Conservation (phyloP, 2,888 invertebrate genomes). For the Oxycera nigricornis region DNA sequence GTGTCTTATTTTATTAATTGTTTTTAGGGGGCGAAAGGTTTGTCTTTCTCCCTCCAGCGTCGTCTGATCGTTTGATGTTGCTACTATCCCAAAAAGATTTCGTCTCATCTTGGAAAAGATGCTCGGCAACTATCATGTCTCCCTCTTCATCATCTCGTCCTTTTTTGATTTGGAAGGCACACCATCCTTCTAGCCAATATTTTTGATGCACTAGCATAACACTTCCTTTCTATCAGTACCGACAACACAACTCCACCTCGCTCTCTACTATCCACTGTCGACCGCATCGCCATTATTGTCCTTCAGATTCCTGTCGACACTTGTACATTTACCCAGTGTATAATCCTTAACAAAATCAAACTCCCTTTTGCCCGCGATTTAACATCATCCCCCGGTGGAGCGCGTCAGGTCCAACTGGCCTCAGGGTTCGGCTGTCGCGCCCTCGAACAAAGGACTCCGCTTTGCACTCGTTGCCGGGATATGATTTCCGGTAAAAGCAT, state of each 20-base stretch:
- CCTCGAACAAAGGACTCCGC: conserved; percentile 36
- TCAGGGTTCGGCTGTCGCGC: conserved; percentile 24
- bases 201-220: conserved; percentile 31
- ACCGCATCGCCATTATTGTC: conserved; percentile 38
- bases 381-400: background rate
- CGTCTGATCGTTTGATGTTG: background rate
- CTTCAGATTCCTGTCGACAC: conserved; percentile 35
- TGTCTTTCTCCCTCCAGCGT: background rate
- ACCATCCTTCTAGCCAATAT: background rate
- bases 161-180: no score
- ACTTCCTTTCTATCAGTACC: conserved; percentile 22
- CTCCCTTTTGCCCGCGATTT: background rate
- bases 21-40: conserved; percentile 14
- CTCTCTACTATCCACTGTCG: background rate
- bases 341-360: conserved; percentile 33
- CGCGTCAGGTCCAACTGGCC: conserved; percentile 8
- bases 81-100: background rate
- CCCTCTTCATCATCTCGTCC: background rate
- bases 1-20: conserved; percentile 39
- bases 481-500: conserved; percentile 39
- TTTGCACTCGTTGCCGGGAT: conserved; percentile 31
- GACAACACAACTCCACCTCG: conserved; percentile 19
- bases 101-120: conserved; percentile 11
- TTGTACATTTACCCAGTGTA: conserved; percentile 32
- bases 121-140: background rate